Base-by-base conservation (phyloP, 2,113 vertebrate species). In the Lycaon pictus region DNA sequence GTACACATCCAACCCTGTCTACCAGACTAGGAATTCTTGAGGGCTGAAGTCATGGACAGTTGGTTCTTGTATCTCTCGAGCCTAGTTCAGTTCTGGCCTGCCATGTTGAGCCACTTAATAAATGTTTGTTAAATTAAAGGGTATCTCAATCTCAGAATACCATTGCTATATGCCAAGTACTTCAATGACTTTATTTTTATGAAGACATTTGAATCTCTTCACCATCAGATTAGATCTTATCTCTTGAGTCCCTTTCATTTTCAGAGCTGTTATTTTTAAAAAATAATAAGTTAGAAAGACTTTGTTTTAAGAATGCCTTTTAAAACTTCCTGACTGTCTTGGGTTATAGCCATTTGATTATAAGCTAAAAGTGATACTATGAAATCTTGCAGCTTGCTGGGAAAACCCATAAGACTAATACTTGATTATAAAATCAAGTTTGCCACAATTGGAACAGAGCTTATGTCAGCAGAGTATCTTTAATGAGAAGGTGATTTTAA, bases 401-500 rank as follows among this genome's bases (percentile, higher is more conserved):
- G 72, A 98, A 98, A 98, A 96, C 92, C 86, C 96, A 86, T 97
- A 98, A 98, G 32, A 92, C 88, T 98, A 97, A 97, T 96, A 95
- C 92, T 95, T 56, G 92, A 96, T 98, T 98, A 95, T 97, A 97
- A 98, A 98, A 98, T 98, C 93, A 85, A 71, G 83, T 96, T 98
- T 97, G 93, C 0, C 37, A 98, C 95, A 98, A 97, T 96, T 95
- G 98, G 95, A 98, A 97, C 74, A 93, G 43, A 97, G 97, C 96
- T 98, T 98, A 96, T 98, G 97, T 98, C 98, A 98, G 98, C 96
- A 98, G 87, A 97, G 93, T 98, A 94, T 96, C 87, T 98, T 88
- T 98, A 98, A 98, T 96, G 98, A 98, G 96, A 97, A 96, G 95
- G 97, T 96, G 97, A 97, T 97, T 98, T 95, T 96, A 98, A 96